Evolutionary conservation across 1,140 invertebrate genomes (phyloP), one percentile per base, ranked within the genome.

Genomic region (Trissolcus basalis): DNA sequence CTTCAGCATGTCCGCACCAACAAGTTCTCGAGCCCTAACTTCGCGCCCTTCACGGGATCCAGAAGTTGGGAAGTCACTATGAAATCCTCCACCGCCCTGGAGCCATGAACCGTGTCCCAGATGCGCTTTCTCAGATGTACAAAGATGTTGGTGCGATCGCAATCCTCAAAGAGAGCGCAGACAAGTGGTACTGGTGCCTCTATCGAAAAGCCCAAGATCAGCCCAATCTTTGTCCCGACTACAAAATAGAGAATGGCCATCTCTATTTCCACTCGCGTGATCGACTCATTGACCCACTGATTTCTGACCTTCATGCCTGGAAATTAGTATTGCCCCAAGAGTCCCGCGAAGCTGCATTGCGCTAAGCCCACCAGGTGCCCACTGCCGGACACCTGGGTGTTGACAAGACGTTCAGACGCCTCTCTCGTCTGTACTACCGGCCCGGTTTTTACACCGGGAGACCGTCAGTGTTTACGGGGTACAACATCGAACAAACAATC

Each of bases 321-420:
- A 72, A 59, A 43, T 35, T 54, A 32, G 50, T 73, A 1, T 35
- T 73, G 0, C 60, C 27, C 5, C 5, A 14, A 3, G 1, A 19
- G 2, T 47, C 45, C 5, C 45, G 77, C n/a, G 5, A 14, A n/a
- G n/a, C n/a, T 8, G 59, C 80, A 7, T 39, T 83, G 1, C 4
- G 41, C 0, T 58, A 82, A 45, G 16, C 45, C 4, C 64, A 81
- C 32, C 36, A 75, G 4, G 13, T 5, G 0, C 72, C 36, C 6
- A 80, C 32, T 33, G 63, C 78, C 0, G 82, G 78, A 8, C 80
- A 85, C 56, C 47, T 82, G 9, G 79, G 80, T 0, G 71, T 74
- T 3, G 77, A 80, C 0, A 82, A 84, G 32, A 84, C 79, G 8
- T 49, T 13, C 15, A 47, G 15, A 13, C 27, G 13, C 10, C 9